Evolutionary conservation across 2,113 vertebrate genomes (phyloP).

Genomic region (Stegastes partitus): DNA sequence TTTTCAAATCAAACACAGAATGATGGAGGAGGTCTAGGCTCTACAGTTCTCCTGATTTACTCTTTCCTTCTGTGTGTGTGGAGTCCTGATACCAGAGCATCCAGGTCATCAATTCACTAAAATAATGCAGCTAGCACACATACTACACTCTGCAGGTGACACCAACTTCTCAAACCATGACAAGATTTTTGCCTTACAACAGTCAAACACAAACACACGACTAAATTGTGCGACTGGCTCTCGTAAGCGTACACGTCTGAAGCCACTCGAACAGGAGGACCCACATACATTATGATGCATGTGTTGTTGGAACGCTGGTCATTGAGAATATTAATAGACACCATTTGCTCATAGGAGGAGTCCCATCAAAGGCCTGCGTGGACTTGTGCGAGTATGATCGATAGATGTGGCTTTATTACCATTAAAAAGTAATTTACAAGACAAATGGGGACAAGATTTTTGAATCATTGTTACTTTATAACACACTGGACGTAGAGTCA

Average conservation of each 20-base stretch:
- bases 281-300: constrained; percentile 60
- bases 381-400: constrained; percentile 72
- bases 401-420: constrained; percentile 76
- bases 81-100: neutral
- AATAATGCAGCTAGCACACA: constrained; percentile 15
- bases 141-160: constrained; percentile 50
- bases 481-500: constrained; percentile 47
- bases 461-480: constrained; percentile 73
- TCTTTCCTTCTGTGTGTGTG: neutral
- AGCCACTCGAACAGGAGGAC: neutral
- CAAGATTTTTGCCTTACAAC: neutral
- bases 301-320: constrained; percentile 48
- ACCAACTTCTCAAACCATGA: constrained; percentile 35
- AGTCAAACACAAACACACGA: constrained; percentile 1
- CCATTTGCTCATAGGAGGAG: constrained; percentile 75
- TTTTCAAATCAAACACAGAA: constrained; percentile 57
- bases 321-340: constrained; percentile 76
- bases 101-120: constrained; percentile 22
- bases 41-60: constrained; percentile 12
- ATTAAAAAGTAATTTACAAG: constrained; percentile 82
- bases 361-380: constrained; percentile 63
- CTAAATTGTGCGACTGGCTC: constrained; percentile 7
- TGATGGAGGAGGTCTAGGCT: constrained; percentile 30
- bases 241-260: constrained; percentile 36
- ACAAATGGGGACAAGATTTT: constrained; percentile 75